These are phyloP conservation scores for Drosophila tanythrix DNA, from an alignment of 2,888 invertebrate genomes.

Conservation along the genomic window DNA sequence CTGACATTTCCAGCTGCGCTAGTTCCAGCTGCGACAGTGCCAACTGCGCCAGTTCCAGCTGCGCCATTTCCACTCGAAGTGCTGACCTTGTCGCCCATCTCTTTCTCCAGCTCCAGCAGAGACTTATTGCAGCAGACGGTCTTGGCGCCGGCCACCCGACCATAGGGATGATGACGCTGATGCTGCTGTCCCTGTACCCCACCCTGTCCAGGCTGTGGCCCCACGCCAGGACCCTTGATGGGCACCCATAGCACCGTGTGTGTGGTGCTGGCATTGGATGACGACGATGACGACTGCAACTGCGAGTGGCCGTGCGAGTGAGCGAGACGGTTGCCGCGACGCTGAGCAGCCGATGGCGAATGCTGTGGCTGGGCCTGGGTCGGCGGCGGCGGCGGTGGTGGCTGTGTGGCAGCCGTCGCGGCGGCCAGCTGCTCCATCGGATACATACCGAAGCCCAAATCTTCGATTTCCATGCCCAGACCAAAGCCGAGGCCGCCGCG, in stretches of 20 bases:
- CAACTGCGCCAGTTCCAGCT: slow-evolving; percentile 2
- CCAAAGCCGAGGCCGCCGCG: slow-evolving; percentile 53
- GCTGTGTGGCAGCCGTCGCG: slow-evolving; percentile 48
- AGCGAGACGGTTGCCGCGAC: slow-evolving; percentile 42
- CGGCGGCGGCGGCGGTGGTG: slow-evolving; percentile 27
- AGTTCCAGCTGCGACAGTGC: background rate
- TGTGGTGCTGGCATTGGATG: slow-evolving; percentile 9
- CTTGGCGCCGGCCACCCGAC: slow-evolving; percentile 71
- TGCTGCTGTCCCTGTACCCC: slow-evolving; percentile 59
- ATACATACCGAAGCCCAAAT: slow-evolving; percentile 82
- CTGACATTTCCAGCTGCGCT: slow-evolving; percentile 19
- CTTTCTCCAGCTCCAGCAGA: slow-evolving; percentile 66
- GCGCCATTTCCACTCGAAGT: slow-evolving; percentile 6
- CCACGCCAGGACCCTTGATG: slow-evolving; percentile 46
- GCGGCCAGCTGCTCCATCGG: slow-evolving; percentile 74
- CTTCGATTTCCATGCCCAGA: slow-evolving; percentile 75
- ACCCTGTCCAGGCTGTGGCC: slow-evolving; percentile 6
- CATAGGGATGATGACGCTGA: slow-evolving; percentile 72
- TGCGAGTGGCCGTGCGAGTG: slow-evolving; percentile 44
- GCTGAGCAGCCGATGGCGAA: slow-evolving; percentile 45
- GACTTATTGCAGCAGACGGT: slow-evolving; percentile 74
- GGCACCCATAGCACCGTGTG: slow-evolving; percentile 65
- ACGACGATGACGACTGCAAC: slow-evolving; percentile 1
- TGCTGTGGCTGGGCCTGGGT: slow-evolving; percentile 51
- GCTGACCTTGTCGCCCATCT: slow-evolving; percentile 61